Evolutionary conservation across 2,888 invertebrate species (phyloP).

Genomic region (Leptopilina myrica): DNA sequence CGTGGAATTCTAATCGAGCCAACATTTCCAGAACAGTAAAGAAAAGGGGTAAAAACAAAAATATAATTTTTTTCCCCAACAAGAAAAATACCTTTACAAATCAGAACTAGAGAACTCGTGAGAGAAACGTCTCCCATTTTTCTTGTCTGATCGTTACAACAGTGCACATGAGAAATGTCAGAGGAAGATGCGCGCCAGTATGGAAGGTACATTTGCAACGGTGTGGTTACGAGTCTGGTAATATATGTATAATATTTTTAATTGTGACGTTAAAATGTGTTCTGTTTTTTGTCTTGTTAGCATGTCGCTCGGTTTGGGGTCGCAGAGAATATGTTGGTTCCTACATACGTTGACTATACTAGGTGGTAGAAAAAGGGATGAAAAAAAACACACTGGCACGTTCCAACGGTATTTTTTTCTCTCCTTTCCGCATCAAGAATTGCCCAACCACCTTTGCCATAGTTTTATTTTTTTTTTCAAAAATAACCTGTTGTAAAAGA

Average conservation of each 20-base stretch:
- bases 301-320: constrained; percentile 62
- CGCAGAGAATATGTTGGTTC: constrained; percentile 52
- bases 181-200: constrained; percentile 69
- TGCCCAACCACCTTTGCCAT: constrained; percentile 59
- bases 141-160: constrained; percentile 49
- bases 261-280: constrained; percentile 77
- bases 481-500: constrained; percentile 46
- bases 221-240: constrained; percentile 60
- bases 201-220: constrained; percentile 54
- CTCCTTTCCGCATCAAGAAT: constrained; percentile 75
- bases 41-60: too few species aligned
- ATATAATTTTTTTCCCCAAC: too few species aligned
- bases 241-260: constrained; percentile 77
- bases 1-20: too few species aligned
- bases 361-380: constrained; percentile 54
- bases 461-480: constrained; percentile 52
- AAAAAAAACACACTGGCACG: constrained; percentile 53
- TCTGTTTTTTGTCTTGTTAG: constrained; percentile 71
- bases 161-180: constrained; percentile 59
- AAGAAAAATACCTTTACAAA: background rate
- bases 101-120: constrained; percentile 37
- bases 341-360: constrained; percentile 41
- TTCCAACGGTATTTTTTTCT: constrained; percentile 72
- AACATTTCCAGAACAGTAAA: too few species aligned
- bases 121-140: constrained; percentile 6